A percentile compares a stretch with the other conserved stretches of the same genome.
Evolutionary conservation across 2,888 invertebrate genomes (phyloP).

Genomic region (Sceliomorpha sp.): DNA sequence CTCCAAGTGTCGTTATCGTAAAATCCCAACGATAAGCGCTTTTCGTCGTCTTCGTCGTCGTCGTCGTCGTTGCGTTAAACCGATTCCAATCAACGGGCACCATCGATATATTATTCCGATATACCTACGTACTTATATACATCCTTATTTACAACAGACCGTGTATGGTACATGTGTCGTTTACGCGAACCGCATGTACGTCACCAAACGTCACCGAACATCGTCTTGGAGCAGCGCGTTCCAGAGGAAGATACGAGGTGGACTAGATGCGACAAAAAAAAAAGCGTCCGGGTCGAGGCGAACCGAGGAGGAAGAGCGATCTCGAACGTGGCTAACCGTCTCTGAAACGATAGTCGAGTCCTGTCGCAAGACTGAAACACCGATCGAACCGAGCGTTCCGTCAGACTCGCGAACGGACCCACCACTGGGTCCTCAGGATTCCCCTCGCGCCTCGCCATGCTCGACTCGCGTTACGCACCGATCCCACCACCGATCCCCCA

Average conservation of each 20-base stretch:
- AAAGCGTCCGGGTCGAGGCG: neutral
- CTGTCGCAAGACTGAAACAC: conserved; percentile 77
- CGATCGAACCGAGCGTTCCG: conserved; percentile 52
- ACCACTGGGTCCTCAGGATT: too few species aligned
- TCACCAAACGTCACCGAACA: conserved; percentile 41
- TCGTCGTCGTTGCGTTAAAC: conserved; percentile 31
- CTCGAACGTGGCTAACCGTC: conserved; percentile 45
- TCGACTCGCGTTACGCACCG: too few species aligned
- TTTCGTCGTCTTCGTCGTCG: conserved; percentile 6
- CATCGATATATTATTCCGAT: conserved; percentile 54
- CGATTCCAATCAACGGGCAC: conserved; percentile 53
- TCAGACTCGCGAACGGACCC: conserved; percentile 58
- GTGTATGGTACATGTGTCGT: neutral
- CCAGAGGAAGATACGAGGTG: conserved; percentile 25
- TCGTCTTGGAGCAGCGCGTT: conserved; percentile 20
- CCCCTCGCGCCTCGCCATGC: too few species aligned
- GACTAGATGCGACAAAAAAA: conserved; percentile 33
- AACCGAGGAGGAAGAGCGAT: conserved; percentile 27
- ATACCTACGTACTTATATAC: neutral
- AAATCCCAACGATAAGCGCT: conserved; percentile 3
- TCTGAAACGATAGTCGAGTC: conserved; percentile 74
- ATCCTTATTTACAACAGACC: conserved; percentile 18
- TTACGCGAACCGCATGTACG: neutral
- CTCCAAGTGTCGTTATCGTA: conserved; percentile 1
- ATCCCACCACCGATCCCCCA: conserved; percentile 37